Percentiles rank a stretch among this genome's conserved stretches.
These are phyloP conservation scores for Ranitomeya variabilis DNA, from an alignment of 2,113 vertebrate species.

Conservation along the genomic window DNA sequence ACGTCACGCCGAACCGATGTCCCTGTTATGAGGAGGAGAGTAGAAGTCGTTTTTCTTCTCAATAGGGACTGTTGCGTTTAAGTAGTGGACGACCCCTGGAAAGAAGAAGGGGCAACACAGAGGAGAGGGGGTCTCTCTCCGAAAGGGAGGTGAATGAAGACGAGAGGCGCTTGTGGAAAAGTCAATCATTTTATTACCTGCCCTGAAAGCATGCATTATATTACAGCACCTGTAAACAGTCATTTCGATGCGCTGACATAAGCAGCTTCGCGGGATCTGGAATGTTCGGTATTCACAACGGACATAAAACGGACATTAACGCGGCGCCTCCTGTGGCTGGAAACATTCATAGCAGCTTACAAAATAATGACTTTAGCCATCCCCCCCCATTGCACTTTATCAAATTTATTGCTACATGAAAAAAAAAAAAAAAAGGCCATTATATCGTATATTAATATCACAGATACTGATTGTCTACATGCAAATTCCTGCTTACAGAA, in stretches of 20 bases:
- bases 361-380: conserved; percentile 67
- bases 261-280: conserved; percentile 63
- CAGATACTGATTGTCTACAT: conserved; percentile 73
- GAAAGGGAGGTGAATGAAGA: not conserved
- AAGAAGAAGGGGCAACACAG: not conserved
- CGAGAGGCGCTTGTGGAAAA: conserved; percentile 21
- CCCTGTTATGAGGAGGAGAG: too few species aligned
- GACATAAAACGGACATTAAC: conserved; percentile 64
- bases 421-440: conserved; percentile 71
- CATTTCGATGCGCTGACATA: conserved; percentile 63
- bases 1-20: too few species aligned
- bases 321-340: conserved; percentile 65
- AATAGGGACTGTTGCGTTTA: too few species aligned
- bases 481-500: conserved; percentile 40
- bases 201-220: conserved; percentile 59
- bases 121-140: not conserved
- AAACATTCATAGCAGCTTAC: conserved; percentile 75
- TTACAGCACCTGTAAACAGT: conserved; percentile 60
- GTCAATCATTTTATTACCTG: conserved; percentile 55
- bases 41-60: too few species aligned
- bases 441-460: conserved; percentile 60
- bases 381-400: conserved; percentile 77
- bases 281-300: conserved; percentile 70
- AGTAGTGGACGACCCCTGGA: too few species aligned
- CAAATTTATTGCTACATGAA: conserved; percentile 76